Base-by-base conservation (phyloP, 2,113 vertebrate species). In the Mus pahari region DNA sequence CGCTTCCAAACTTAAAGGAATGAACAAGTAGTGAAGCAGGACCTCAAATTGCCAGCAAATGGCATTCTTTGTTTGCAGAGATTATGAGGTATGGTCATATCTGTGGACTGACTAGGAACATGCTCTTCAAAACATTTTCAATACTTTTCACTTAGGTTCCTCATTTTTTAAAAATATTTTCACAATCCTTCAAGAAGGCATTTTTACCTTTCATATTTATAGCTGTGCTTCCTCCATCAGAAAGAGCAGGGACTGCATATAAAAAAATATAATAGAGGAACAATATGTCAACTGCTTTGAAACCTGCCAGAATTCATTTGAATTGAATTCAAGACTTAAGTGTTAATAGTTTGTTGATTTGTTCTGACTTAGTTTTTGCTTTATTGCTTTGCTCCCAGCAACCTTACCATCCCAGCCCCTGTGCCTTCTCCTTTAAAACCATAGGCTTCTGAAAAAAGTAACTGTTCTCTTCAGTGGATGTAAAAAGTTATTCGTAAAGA, bases 191-290 rank as follows among this genome's bases (percentile, higher is more conserved):
- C 33, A 93, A 84, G 91, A 95, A 92, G 14, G 1, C 31, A 64
- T 50, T 88, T 94, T 93, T 64, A 7, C 20, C 66, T 95, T 94
- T 90, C n/a, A 33, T 86, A 84, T 70, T 55, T 88, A 77, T 83
- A 93, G 1, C 16, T 77, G 20, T 58, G 53, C 17, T 87, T 2
- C 14, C 50, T 74, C 26, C 2, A 31, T 66, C 62, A 84, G 22
- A 81, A 95, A 97, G 33, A 93, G 31, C 28, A 88, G 90, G 60
- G 20, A 60, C 64, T 92, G 20, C 53, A 77, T 68, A 64, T 86
- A 96, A 92, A 92, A 45, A 90, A 90, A 84, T 87, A 91, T 70
- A 92, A 93, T 53, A 96, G 39, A 87, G 28, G 33, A 92, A 84
- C 14, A 84, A 60, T 84, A 71, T 77, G 91, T 86, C 94, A 77